A percentile compares a stretch with the other conserved stretches of the same genome.
phyloP scores from a whole-genome alignment of 2,113 vertebrate genomes.

The Noctilio leporinus region DNA sequence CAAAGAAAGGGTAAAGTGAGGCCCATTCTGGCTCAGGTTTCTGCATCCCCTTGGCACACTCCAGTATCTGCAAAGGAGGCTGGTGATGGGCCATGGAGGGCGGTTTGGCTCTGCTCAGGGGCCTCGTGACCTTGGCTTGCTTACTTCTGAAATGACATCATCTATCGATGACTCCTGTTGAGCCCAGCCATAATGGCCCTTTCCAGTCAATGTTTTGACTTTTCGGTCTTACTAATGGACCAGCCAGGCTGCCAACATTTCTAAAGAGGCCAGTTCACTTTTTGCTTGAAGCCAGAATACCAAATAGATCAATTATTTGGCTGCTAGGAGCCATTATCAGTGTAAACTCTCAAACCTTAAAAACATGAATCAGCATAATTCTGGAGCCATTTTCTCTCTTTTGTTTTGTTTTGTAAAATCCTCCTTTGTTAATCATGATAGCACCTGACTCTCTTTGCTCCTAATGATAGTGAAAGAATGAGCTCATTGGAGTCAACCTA shows the following conservation, averaged over 20 bases:
- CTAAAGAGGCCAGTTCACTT: conserved; percentile 40
- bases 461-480: conserved; percentile 15
- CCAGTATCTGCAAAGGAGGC: not conserved
- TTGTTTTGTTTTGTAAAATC: not conserved
- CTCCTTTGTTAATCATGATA: not conserved
- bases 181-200: conserved; percentile 45
- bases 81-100: not conserved
- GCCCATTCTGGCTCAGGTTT: not conserved
- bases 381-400: not conserved
- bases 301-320: conserved; percentile 60
- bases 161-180: conserved; percentile 47
- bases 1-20: not conserved
- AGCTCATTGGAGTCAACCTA: conserved; percentile 41
- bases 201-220: conserved; percentile 67
- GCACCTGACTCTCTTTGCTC: not conserved
- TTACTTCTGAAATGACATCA: conserved; percentile 62
- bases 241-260: conserved; percentile 53
- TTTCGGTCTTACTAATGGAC: conserved; percentile 58
- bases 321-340: not conserved
- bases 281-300: conserved; percentile 13
- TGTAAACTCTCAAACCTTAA: not conserved
- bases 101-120: not conserved
- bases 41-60: not conserved
- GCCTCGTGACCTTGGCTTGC: conserved; percentile 42
- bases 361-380: not conserved